Conservation (phyloP, 2,797 vertebrate species). For the Monodelphis domestica region DNA sequence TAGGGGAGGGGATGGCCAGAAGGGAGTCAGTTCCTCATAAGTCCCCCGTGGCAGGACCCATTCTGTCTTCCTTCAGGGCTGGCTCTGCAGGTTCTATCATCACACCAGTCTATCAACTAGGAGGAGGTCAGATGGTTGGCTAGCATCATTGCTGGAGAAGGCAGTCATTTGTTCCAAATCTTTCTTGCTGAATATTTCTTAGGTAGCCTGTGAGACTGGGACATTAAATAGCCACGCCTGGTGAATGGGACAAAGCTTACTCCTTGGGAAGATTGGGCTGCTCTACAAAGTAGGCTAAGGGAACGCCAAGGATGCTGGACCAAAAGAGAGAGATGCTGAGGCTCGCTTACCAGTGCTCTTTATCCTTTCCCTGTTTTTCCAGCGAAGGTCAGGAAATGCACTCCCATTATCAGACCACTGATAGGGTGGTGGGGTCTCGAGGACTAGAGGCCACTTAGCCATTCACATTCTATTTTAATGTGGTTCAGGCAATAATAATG, state of each 20-base stretch:
- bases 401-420: not conserved
- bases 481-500: not conserved
- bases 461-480: not conserved
- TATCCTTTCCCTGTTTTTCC: not conserved
- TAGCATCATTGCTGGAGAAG: not conserved
- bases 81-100: not conserved
- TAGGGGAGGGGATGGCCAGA: not conserved
- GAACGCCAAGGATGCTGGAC: not conserved
- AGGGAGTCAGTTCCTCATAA: not conserved
- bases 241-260: not conserved
- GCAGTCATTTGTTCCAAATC: not conserved
- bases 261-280: not conserved
- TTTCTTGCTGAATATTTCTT: not conserved
- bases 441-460: not conserved
- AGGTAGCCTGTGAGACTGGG: not conserved
- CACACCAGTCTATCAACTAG: not conserved
- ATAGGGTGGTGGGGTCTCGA: not conserved
- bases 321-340: not conserved
- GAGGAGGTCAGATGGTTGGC: not conserved
- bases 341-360: not conserved
- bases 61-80: not conserved
- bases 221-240: not conserved
- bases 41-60: not conserved
- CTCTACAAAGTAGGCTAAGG: not conserved
- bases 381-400: not conserved